Conservation (phyloP, 1,140 invertebrate species). For the Leptinotarsa lineolata region DNA sequence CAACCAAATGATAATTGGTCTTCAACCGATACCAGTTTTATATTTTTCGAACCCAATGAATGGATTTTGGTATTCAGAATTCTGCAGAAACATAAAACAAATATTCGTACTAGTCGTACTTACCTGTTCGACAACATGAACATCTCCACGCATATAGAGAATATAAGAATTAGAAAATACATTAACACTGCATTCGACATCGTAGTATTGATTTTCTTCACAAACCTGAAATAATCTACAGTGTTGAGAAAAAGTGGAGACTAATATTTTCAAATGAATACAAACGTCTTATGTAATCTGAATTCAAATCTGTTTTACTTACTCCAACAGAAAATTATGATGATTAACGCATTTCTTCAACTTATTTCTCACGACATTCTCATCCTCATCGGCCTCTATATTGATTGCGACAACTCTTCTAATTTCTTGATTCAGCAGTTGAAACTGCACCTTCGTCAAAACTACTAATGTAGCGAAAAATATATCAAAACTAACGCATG, state of each 20-base stretch:
- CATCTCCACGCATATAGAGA: slow-evolving; percentile 14
- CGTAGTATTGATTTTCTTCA: slow-evolving; percentile 5
- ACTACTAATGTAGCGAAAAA: not conserved
- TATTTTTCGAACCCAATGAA: no score
- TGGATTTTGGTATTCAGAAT: no score
- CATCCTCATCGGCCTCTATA: not conserved
- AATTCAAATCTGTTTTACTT: not conserved
- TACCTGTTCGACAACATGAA: not conserved
- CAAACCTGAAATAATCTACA: not conserved
- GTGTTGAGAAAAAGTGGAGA: no score
- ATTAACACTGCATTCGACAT: slow-evolving; percentile 3
- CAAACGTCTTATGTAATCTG: not conserved
- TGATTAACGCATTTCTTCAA: slow-evolving; percentile 14
- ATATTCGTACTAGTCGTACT: not conserved
- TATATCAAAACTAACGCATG: not conserved
- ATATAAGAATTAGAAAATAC: not conserved
- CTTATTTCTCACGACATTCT: not conserved
- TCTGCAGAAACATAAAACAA: no score
- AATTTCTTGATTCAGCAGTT: slow-evolving; percentile 16
- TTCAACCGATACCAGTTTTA: no score
- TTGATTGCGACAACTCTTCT: not conserved
- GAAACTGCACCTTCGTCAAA: not conserved
- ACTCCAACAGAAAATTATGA: slow-evolving; percentile 13
- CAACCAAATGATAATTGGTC: no score
- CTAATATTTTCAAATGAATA: no score